Evolutionary conservation across 2,888 invertebrate genomes (phyloP).

Genomic region (Epinotia ramella): DNA sequence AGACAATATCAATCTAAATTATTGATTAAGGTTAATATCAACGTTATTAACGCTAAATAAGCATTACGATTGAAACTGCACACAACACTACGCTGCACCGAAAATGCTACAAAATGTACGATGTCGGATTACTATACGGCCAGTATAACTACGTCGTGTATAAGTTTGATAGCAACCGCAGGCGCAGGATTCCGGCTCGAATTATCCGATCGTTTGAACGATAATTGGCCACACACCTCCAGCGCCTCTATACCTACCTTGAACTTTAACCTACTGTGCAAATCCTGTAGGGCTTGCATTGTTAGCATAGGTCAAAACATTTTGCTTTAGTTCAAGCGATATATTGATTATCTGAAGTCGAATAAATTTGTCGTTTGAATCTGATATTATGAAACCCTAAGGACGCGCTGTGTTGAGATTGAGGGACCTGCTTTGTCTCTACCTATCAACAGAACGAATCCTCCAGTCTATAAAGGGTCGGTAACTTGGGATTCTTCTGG

Average conservation of each 20-base stretch:
- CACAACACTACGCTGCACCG: too few relatives aligned
- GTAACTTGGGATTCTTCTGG: too few relatives aligned
- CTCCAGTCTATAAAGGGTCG: too few relatives aligned
- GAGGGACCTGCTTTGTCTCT: too few relatives aligned
- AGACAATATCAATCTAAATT: too few relatives aligned
- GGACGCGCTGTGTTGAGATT: too few relatives aligned
- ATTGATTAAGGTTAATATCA: too few relatives aligned
- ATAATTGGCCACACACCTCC: slow-evolving; percentile 49
- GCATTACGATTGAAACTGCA: too few relatives aligned
- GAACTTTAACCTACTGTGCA: slow-evolving; percentile 20
- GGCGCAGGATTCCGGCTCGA: slow-evolving; percentile 47
- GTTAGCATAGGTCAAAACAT: neutral
- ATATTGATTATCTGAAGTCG: neutral
- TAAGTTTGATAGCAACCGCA: slow-evolving; percentile 40
- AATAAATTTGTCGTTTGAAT: neutral
- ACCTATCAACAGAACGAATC: too few relatives aligned
- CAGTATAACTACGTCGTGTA: slow-evolving; percentile 29
- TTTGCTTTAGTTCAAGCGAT: neutral
- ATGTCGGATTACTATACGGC: neutral
- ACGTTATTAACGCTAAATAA: too few relatives aligned
- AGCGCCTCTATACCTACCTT: slow-evolving; percentile 4
- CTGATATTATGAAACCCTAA: neutral
- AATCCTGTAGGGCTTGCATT: neutral
- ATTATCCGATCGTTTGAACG: slow-evolving; percentile 32
- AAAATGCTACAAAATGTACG: too few relatives aligned